Evolutionary conservation across 2,888 invertebrate genomes (phyloP), one percentile per base, ranked within the genome.

Genomic region (Holacanthella duospinosa): DNA sequence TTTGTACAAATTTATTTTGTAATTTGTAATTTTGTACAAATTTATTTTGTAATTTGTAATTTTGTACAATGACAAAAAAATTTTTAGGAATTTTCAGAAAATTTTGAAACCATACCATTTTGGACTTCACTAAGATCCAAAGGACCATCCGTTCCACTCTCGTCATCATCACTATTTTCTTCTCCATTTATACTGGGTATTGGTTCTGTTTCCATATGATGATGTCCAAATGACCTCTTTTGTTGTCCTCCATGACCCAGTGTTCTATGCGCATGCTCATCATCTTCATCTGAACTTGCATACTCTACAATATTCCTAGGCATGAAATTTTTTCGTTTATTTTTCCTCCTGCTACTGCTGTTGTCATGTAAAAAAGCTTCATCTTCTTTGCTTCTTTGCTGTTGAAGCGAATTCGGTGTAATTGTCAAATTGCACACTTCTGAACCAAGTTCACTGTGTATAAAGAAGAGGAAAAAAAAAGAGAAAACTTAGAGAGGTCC

Each of bases 321-420:
- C 74, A 86, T 85, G 78, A 88, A 86, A 77, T 88, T 87, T 77
- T 88, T 88, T 71, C 88, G 79, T 74, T 87, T 87, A 79, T 87
- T 87, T 74, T 86, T 81, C 28, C 72, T 66, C 21, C 48, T 48
- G 48, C 48, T 48, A 21, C 48, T 48, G 21, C 48, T 48, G 21
- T 21, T 48, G 36, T 16, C 16, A 6, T 36, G 9, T 16, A 12
- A 12, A 12, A 16, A 36, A 12, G 16, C 6, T 12, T 6, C 16
- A 16, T 12, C 9, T 16, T 36, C 36, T 12, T 36, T 16, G 12
- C 21, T 48, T 4, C 48, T n/a, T 4, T 48, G 4, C n/a, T 4
- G 19, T 4, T 21, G 16, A 48, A 21, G 19, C 4, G 48, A 9
- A 16, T 16, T 36, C 19, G 48, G 48, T 48, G 48, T 48, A 4